Conservation (phyloP, 2,797 vertebrate species). For the Vireo griseus region DNA sequence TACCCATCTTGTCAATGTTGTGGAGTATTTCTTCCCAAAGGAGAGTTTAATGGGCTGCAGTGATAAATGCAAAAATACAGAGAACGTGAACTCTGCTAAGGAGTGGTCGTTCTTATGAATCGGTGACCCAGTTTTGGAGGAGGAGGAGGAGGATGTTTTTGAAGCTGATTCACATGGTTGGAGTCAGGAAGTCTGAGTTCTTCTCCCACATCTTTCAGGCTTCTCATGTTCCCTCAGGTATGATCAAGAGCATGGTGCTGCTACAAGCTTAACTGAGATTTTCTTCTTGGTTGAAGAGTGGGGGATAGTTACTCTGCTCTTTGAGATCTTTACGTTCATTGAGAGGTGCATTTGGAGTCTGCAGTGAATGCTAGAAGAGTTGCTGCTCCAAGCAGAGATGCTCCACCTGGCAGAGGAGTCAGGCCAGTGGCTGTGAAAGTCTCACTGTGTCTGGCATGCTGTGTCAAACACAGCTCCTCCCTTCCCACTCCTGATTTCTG, state of each 20-base stretch:
- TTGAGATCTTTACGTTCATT: neutral
- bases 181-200: neutral
- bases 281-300: neutral
- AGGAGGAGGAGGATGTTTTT: neutral
- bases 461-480: neutral
- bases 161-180: neutral
- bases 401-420: neutral
- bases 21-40: neutral
- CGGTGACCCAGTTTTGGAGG: neutral
- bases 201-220: neutral
- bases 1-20: neutral
- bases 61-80: neutral
- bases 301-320: neutral
- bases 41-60: neutral
- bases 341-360: neutral
- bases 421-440: neutral
- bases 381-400: neutral
- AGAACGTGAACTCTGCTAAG: neutral
- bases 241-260: neutral
- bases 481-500: neutral
- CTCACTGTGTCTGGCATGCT: neutral
- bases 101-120: neutral
- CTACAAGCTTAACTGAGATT: neutral
- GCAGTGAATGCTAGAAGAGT: accelerated
- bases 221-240: neutral